Base-by-base conservation (phyloP, 2,888 invertebrate genomes). In the Sclerodermus sp. region DNA sequence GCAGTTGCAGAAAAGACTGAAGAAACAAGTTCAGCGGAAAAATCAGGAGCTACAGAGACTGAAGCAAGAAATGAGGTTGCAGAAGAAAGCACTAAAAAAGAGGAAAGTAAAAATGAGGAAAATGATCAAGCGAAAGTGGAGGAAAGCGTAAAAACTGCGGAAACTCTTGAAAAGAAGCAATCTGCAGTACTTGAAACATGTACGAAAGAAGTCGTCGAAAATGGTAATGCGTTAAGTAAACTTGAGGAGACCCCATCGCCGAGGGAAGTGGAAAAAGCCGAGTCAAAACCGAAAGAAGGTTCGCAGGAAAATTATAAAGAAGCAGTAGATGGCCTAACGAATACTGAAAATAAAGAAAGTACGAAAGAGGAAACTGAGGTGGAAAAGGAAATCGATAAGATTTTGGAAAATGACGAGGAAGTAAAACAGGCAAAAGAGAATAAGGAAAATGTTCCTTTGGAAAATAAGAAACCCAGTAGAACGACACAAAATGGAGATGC, bases 391-490 rank as follows among this genome's bases (percentile, higher is more conserved):
- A 53, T 44, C 14, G 31, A 16, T 8, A 49, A 44, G 14, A 34
- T 31, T 37, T 34, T 45, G 40, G 1, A 38, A 42, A 30, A 38
- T 38, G 38, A 32, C 32, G 54, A 57, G 18, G 32, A 43, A n/a
- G 49, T 48, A 1, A 53, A 50, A 48, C 13, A 56, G 45, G 18
- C 16, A 51, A 49, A 10, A 13, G 43, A 37, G 17, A 37, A 40
- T 45, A 34, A 40, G 49, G 44, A 12, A 1, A 2, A 10, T 17
- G 40, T 5, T 39, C 51, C 1, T 15, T 23, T 17, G 38, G 63
- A 55, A 36, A 64, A 66, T 53, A 65, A 70, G 45, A 71, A 71
- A 47, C 15, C 68, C 38, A 73, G 73, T 15, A 69, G 70, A 36
- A 66, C 63, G 41, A 63, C 67, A 34, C 67, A 67, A 46, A 69